Base-by-base conservation (phyloP, 2,888 invertebrate species). In the Erannis defoliaria region DNA sequence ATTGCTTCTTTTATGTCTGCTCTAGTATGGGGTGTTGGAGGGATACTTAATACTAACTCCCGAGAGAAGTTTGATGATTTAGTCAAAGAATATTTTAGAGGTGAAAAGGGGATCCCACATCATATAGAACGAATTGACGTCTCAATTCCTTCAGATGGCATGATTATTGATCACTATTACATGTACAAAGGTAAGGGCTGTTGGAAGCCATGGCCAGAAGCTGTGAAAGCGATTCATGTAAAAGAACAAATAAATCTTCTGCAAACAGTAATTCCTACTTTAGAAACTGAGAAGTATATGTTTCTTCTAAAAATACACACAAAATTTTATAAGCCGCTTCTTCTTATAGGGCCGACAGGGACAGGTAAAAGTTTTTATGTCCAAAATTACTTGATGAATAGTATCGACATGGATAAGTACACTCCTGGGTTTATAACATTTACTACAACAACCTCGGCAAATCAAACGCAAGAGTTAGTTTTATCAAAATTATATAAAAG, bases 161-260 rank as follows among this genome's bases (percentile, higher is more conserved):
- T 95, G 51, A 86, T 98, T 6, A 95, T 96, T 71, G 98, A 99
- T 82, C 97, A 97, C 84, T 94, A 94, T 73, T 99, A 97, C 78
- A 94, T 96, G 82, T 97, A 94, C 77, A 97, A 96, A 84, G 95
- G 95, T 40, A 96, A 97, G 82, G 98, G 98, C 0, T 94, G 94
- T 49, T 99, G 98, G 98, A 97, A 96, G 78, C 95, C 95, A 54
- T 98, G 97, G 96, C 95, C 95, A 1, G 98, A 98, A 57, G 80
- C 96, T 49, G 95, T 97, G 0, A 95, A 94, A 76, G 78, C 85
- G 35, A 82, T 89, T 31, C 87, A 88, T 70, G 76, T 93, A 4
- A 93, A 90, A 64, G 95, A 96, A 72, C 94, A 94, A 66, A 92
- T 94, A 26, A 96, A 95, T 80, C 92, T 96, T 60, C 88, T 95